Evolutionary conservation across 1,140 invertebrate species (phyloP), one percentile per base, ranked within the genome.

Genomic region (Trichomalopsis sarcophagae): DNA sequence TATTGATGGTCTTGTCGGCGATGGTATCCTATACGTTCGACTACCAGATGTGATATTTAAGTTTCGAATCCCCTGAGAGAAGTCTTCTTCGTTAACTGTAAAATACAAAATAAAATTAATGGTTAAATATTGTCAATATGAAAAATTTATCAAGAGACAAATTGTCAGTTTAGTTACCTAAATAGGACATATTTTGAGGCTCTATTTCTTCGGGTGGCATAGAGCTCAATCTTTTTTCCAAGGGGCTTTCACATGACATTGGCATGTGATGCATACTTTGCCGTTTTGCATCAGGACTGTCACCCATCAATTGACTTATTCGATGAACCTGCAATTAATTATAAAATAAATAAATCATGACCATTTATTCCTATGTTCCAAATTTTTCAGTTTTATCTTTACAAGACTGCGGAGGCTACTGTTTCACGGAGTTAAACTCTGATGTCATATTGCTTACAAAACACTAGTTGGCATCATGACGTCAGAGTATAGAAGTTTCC

Each of bases 161-260:
- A 66, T 44, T n/a, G 1, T 78, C 47, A 69, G 21, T 44, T 0
- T 90, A 93, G 90, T 95, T 96, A 91, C 97, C 97, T 88, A 98
- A 98, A 90, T 98, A 98, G 47, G 97, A 98, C 87, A 98, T 97
- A 93, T 97, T 97, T 92, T 98, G 97, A 11, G 97, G 97, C 89
- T 97, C 97, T 96, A 97, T 97, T 88, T 97, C 96, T 91, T 97
- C 96, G 88, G 96, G 92, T 85, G 96, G 95, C 84, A 95, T 89
- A 88, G 92, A 92, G 75, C 86, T 91, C 86, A 93, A 92, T 77
- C 91, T 89, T 88, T 93, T 93, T 76, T 93, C 93, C 10, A 89
- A 89, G 11, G 90, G 90, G 83, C 89, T 93, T 87, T 93, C 92
- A 76, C 91, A 89, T 83, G 90, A 87, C 75, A 92, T 91, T 71